These are phyloP conservation scores for Geotrupes spiniger DNA, from an alignment of 2,888 invertebrate species.

Conservation along the genomic window DNA sequence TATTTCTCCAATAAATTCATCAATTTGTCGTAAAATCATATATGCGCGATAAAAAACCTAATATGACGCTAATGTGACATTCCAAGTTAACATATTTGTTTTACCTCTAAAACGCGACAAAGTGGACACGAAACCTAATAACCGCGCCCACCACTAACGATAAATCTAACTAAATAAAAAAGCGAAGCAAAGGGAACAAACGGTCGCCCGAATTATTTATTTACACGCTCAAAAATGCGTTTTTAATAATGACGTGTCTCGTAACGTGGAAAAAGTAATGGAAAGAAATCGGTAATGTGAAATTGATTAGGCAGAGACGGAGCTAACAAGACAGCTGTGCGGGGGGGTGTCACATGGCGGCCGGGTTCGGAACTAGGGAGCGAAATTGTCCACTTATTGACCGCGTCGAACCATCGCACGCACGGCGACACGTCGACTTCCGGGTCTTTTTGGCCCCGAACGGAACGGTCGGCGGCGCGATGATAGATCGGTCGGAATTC, in stretches of 20 bases:
- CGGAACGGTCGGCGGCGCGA: too few species aligned
- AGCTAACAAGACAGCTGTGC: constrained; percentile 39
- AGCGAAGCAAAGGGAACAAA: too few species aligned
- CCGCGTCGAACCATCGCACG: constrained; percentile 43
- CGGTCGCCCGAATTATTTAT: too few species aligned
- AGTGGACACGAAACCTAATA: too few species aligned
- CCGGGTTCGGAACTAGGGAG: constrained; percentile 9
- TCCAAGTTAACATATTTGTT: too few species aligned
- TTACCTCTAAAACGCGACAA: too few species aligned
- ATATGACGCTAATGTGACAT: too few species aligned
- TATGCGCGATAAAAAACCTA: too few species aligned
- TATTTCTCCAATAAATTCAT: too few species aligned
- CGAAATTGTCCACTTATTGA: constrained; percentile 41
- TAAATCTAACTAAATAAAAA: too few species aligned
- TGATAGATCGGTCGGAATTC: constrained; percentile 33
- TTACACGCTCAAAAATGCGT: constrained; percentile 35
- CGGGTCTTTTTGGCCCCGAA: constrained; percentile 31
- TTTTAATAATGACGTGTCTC: constrained; percentile 45
- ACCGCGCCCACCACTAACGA: too few species aligned
- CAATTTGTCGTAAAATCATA: too few species aligned
- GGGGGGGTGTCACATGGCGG: constrained; percentile 25
- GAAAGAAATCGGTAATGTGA: constrained; percentile 40
- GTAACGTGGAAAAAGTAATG: constrained; percentile 34
- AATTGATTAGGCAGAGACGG: constrained; percentile 41
- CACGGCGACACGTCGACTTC: constrained; percentile 39